Evolutionary conservation across 2,888 invertebrate species (phyloP), one percentile per base, ranked within the genome.

Genomic region (Tachystola acroxantha): DNA sequence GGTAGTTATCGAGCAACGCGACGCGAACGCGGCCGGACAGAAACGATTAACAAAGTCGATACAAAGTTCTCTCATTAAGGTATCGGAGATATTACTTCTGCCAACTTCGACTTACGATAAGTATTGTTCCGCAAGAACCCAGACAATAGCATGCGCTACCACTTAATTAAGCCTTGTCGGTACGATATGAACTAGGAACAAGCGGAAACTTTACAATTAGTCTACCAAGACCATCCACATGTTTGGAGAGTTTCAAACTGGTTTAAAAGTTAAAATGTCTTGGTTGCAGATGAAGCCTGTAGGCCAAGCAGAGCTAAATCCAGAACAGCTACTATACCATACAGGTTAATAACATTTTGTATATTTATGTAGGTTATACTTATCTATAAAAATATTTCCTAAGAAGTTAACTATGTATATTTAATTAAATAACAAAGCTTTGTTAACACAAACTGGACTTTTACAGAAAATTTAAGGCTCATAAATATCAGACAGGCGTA

Each of bases 261-360:
- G 37, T 38, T 39, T 46, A 45, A 42, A 45, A 48, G 36, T 43
- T 52, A 19, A 55, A 66, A 58, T 74, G 57, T 77, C 69, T 85
- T 86, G 80, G 75, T 86, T 86, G 63, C 86, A 86, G 86, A 86
- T 84, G 86, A 84, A 64, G 76, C 78, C 67, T 84, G 81, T 85
- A 86, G 86, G 76, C 86, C 76, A 74, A 86, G 86, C 86, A 77
- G 86, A 80, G 74, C 85, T 84, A 85, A 85, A 78, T 82, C 86
- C 78, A 84, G 86, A 85, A 85, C 86, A 48, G 57, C 84, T 63
- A 79, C 84, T 66, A 81, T 86, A 57, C 86, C 86, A 63, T 86
- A 82, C 86, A 86, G 86, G 86, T 86, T 84, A 82, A 71, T 73
- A 69, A 59, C 56, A 37, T 44, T 26, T 26, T 22, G n/a, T 28